A percentile compares a stretch with the other conserved stretches of the same genome.
Conservation (phyloP, 1,140 invertebrate genomes). For the Bradysia coprophila region DNA sequence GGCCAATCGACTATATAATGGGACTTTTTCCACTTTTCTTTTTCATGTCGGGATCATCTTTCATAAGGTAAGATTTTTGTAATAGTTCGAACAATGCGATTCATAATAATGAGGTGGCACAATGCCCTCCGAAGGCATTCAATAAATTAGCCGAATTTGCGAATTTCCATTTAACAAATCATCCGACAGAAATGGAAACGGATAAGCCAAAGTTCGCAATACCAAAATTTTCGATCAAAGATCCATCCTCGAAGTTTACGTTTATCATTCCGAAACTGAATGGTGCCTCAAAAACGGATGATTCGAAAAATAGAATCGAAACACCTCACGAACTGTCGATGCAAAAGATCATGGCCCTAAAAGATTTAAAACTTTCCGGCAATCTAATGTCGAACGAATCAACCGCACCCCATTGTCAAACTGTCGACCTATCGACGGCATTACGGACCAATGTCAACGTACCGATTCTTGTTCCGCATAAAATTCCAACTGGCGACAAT, state of each 20-base stretch:
- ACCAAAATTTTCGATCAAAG: background rate
- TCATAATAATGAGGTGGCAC: no score
- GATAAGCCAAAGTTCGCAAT: background rate
- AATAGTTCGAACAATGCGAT: no score
- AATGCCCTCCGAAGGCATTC: no score
- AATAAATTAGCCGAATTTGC: background rate
- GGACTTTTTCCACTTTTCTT: constrained; percentile 24
- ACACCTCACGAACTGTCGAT: background rate
- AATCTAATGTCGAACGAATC: background rate
- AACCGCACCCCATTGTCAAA: background rate
- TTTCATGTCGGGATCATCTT: constrained; percentile 10
- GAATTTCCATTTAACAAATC: background rate
- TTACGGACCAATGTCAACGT: background rate
- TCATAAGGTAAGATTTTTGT: no score
- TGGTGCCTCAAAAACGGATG: background rate
- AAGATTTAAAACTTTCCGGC: background rate
- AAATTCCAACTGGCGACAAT: constrained; percentile 3
- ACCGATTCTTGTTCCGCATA: background rate
- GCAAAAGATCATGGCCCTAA: constrained; percentile 1
- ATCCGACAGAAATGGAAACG: background rate
- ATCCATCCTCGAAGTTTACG: no score
- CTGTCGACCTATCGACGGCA: background rate
- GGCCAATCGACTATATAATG: constrained; percentile 15
- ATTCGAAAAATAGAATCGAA: no score
- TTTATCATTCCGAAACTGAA: constrained; percentile 1